Evolutionary conservation across 2,113 vertebrate genomes (phyloP), one percentile per base, ranked within the genome.

Genomic region (Seriola dumerili): DNA sequence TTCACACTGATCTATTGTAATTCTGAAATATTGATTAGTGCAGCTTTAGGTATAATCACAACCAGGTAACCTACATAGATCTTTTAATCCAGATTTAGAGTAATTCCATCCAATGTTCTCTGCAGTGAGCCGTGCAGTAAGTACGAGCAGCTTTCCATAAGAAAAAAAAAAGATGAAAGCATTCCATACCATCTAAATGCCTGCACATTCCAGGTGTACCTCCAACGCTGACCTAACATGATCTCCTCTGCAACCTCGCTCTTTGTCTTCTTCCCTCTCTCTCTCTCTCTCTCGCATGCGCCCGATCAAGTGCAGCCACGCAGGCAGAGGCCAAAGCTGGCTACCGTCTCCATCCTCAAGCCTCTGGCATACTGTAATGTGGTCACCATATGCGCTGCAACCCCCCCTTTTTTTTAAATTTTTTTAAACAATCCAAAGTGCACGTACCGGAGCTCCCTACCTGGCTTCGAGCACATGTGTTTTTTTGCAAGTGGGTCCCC

Each of bases 121-220:
- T 3, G 21, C 32, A 50, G 62, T 66, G 59, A 84, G 57, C 36
- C 38, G 23, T 38, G 64, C 62, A 62, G 54, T 58, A 83, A 78
- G 66, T 12, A 52, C 67, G 59, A 80, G 58, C 85, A 83, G 84
- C 61, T 88, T 77, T 85, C 69, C 76, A 71, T 78, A 66, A 85
- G 59, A 29, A 54, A n/a, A 66, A 85, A 55, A 29, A 50, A 71
- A 91, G 81, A 95, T 93, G 57, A 92, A 93, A 94, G 85, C 89
- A 92, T 94, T 92, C 89, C 71, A 80, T 66, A 66, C 25, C 48
- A 75, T 88, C 73, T 78, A 79, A 78, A 88, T 17, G 16, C 83
- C 64, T 81, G 50, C 72, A 75, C 83, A 86, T 89, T 92, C 88
- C 92, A 93, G 90, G 85, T 91, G 89, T 90, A 82, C 68, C 55